A percentile compares a stretch with the other conserved stretches of the same genome.
Conservation (phyloP, 2,113 vertebrate species). For the Silurus meridionalis region DNA sequence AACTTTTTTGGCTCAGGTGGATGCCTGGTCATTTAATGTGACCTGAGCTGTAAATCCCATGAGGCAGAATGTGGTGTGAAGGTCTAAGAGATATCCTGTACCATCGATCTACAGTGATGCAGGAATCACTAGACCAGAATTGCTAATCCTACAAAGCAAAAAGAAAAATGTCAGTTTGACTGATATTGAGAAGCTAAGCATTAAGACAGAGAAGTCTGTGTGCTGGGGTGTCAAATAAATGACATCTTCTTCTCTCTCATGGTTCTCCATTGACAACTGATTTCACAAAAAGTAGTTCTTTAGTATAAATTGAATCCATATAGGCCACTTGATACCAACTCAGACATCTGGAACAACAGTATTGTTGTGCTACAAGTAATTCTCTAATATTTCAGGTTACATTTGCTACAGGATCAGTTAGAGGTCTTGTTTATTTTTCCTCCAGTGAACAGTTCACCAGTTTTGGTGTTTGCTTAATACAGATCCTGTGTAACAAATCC, state of each 20-base stretch:
- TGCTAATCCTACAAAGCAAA: slow-evolving; percentile 17
- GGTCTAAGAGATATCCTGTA: neutral
- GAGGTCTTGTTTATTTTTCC: too few relatives aligned
- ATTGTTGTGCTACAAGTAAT: neutral
- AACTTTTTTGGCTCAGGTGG: neutral
- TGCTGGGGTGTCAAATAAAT: neutral
- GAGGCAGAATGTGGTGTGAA: slow-evolving; percentile 13
- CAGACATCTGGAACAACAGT: neutral
- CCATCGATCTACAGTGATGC: slow-evolving; percentile 3
- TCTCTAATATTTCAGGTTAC: neutral
- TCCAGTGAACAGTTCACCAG: too few relatives aligned
- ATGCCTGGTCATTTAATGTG: neutral
- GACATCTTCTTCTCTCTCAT: slow-evolving; percentile 1
- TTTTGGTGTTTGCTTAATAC: too few relatives aligned
- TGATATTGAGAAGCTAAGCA: neutral
- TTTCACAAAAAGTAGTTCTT: neutral
- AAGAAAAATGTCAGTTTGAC: slow-evolving; percentile 6
- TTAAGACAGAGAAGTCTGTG: neutral
- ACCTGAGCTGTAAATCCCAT: neutral
- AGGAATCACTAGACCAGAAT: slow-evolving; percentile 18
- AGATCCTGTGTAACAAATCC: too few relatives aligned
- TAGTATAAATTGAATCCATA: neutral
- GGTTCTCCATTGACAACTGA: neutral
- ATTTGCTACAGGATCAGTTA: neutral
- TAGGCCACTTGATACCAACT: neutral